Evolutionary conservation across 2,797 vertebrate species (phyloP).

Genomic region (Xyrichtys novacula): DNA sequence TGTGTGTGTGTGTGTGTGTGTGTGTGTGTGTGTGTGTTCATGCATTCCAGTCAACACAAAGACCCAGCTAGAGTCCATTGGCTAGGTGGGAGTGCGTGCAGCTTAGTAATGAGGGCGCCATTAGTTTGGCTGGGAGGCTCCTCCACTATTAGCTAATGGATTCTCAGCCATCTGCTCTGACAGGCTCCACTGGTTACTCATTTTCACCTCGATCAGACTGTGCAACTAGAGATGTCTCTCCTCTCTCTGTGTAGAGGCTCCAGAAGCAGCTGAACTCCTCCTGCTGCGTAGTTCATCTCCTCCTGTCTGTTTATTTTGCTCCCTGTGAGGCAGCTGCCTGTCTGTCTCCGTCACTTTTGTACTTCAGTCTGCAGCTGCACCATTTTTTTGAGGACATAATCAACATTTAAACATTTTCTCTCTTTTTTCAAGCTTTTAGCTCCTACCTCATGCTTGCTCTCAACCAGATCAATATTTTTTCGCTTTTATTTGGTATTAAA

Average conservation of each 20-base stretch:
- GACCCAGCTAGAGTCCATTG: constrained; percentile 68
- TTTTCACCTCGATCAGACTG: constrained; percentile 70
- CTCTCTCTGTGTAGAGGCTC: constrained; percentile 44
- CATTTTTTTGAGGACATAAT: neutral
- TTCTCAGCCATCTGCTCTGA: constrained; percentile 80
- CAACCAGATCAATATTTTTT: neutral
- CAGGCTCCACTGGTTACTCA: constrained; percentile 73
- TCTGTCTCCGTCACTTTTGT: constrained; percentile 26
- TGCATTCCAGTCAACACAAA: constrained; percentile 54
- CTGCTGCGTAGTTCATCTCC: constrained; percentile 40
- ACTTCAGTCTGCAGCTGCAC: constrained; percentile 34
- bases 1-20: constrained; percentile 4
- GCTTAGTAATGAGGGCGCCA: constrained; percentile 74
- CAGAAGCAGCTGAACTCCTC: constrained; percentile 52
- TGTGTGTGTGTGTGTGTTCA: constrained; percentile 7
- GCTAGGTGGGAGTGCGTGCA: constrained; percentile 63
- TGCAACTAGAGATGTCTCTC: constrained; percentile 57
- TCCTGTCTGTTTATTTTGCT: constrained; percentile 50
- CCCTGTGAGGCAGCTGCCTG: constrained; percentile 30
- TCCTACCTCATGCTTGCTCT: neutral
- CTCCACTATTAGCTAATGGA: constrained; percentile 80
- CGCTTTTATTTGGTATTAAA: neutral
- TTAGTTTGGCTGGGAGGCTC: constrained; percentile 77
- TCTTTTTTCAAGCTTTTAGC: neutral
- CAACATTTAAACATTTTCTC: neutral